Conservation (phyloP, 2,888 invertebrate species). For the Cephus sareptanus region DNA sequence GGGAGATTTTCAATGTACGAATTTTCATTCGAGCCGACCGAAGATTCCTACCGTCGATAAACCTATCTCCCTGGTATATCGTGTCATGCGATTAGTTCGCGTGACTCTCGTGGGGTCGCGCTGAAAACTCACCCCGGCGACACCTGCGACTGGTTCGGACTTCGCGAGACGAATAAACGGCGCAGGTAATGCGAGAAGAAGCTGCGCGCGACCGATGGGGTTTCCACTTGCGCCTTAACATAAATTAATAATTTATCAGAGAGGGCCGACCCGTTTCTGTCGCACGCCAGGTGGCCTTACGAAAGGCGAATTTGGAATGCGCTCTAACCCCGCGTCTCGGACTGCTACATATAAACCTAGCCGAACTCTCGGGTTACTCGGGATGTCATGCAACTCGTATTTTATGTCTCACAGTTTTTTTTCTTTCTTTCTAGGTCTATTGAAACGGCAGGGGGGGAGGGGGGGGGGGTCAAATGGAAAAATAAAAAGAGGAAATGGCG, state of each 20-base stretch:
- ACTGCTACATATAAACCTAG: background rate
- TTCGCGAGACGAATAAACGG: background rate
- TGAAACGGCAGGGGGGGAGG: background rate
- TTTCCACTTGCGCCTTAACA: background rate
- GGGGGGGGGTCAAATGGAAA: background rate
- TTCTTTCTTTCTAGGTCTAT: background rate
- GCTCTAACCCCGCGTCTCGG: background rate
- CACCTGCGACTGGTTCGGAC: background rate
- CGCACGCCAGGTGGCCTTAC: background rate
- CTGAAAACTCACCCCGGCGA: background rate
- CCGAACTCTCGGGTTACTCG: background rate
- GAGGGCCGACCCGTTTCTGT: background rate
- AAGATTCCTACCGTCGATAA: too few species aligned
- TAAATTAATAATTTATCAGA: constrained; percentile 3
- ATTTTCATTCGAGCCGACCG: background rate
- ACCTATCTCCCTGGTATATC: background rate
- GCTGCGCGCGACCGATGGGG: background rate
- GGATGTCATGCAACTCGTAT: background rate
- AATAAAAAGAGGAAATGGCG: background rate
- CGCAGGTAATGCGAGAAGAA: background rate
- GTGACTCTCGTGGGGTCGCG: background rate
- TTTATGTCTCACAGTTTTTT: background rate
- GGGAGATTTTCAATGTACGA: background rate
- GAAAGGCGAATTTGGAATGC: constrained; percentile 2
- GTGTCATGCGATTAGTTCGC: background rate